A percentile compares a stretch with the other conserved stretches of the same genome.
Conservation (phyloP, 2,888 invertebrate genomes). For the Hoplodrina ambigua region DNA sequence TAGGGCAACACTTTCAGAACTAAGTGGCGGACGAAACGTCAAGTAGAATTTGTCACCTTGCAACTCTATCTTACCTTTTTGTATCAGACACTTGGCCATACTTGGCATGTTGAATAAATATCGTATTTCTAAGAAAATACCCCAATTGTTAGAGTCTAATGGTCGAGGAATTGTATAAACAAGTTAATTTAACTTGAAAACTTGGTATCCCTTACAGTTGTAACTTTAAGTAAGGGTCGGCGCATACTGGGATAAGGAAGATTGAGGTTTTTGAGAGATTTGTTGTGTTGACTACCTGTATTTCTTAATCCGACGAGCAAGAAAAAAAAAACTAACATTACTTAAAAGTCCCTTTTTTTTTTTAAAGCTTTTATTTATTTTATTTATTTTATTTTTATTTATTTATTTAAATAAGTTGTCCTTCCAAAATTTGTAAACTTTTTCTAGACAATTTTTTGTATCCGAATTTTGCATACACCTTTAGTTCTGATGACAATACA, state of each 20-base stretch:
- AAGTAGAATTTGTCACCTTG: constrained; percentile 31
- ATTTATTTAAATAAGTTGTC: too few species aligned
- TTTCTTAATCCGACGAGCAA: too few species aligned
- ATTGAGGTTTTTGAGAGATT: background rate
- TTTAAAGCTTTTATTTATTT: too few species aligned
- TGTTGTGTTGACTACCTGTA: too few species aligned
- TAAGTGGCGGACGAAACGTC: constrained; percentile 29
- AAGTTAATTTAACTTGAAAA: constrained; percentile 67
- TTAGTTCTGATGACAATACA: too few species aligned
- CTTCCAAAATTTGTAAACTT: too few species aligned
- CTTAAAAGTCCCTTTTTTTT: too few species aligned
- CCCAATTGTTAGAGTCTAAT: constrained; percentile 57
- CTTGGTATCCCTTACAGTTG: constrained; percentile 62
- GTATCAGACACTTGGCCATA: constrained; percentile 17
- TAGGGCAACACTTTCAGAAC: constrained; percentile 24
- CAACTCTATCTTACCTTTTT: constrained; percentile 47
- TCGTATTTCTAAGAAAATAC: constrained; percentile 46
- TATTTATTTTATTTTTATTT: too few species aligned
- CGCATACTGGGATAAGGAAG: background rate
- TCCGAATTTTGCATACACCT: too few species aligned
- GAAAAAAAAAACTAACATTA: too few species aligned
- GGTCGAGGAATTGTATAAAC: constrained; percentile 61
- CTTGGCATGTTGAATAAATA: constrained; percentile 31
- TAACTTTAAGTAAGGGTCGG: constrained; percentile 31
- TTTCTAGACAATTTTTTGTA: too few species aligned